These are phyloP conservation scores for Helogale parvula DNA, from an alignment of 2,113 vertebrate species.

Conservation along the genomic window DNA sequence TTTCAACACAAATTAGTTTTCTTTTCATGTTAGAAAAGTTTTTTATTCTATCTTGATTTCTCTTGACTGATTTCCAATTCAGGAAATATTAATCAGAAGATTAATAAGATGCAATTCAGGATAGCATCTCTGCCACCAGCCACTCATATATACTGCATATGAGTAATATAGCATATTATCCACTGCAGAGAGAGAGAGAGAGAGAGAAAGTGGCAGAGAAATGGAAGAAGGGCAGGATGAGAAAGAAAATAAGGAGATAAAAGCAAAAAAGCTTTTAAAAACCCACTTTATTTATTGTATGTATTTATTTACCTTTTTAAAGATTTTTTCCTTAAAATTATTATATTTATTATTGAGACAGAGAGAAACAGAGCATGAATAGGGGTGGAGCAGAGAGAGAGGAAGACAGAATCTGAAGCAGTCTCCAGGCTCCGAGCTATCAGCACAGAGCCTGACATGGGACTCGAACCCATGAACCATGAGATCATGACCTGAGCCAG, in stretches of 20 bases:
- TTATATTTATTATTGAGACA: too few species aligned
- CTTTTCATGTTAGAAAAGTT: slow-evolving; percentile 21
- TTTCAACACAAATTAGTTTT: slow-evolving; percentile 54
- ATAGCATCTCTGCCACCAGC: neutral
- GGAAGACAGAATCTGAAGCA: too few species aligned
- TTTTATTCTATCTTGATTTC: slow-evolving; percentile 23
- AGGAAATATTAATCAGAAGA: too few species aligned
- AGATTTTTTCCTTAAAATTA: neutral
- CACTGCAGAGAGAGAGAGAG: neutral
- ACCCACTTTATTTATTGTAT: neutral
- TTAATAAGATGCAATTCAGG: too few species aligned
- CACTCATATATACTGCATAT: neutral
- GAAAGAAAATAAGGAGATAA: neutral
- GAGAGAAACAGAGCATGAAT: too few species aligned
- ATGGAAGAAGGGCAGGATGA: neutral
- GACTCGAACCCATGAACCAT: too few species aligned
- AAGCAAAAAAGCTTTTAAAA: neutral
- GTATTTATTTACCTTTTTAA: neutral
- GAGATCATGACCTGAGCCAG: too few species aligned
- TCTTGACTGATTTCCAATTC: neutral
- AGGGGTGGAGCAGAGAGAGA: too few species aligned
- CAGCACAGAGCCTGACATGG: too few species aligned
- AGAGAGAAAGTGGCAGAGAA: neutral
- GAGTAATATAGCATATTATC: neutral
- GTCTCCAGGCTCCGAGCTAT: too few species aligned